Percentiles rank a stretch among this genome's conserved stretches.
Evolutionary conservation across 2,113 vertebrate species (phyloP).

Genomic region (Calyptomena viridis): DNA sequence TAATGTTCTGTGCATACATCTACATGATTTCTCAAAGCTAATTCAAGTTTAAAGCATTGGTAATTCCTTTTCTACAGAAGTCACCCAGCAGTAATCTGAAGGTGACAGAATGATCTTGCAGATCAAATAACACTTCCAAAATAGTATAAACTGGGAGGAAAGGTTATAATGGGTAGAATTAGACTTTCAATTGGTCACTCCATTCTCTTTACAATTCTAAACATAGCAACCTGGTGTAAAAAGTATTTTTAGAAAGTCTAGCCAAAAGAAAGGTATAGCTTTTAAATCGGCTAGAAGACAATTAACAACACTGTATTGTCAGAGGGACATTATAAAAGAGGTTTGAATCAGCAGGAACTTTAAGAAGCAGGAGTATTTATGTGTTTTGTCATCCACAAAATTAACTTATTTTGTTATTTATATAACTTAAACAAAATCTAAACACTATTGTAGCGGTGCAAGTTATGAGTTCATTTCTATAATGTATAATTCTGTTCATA

Average conservation of each 20-base stretch:
- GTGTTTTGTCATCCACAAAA: neutral
- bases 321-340: neutral
- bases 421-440: neutral
- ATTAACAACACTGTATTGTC: neutral
- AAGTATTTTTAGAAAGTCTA: slow-evolving; percentile 45
- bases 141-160: slow-evolving; percentile 62
- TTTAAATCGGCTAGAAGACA: slow-evolving; percentile 20
- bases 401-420: neutral
- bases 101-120: slow-evolving; percentile 74
- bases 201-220: slow-evolving; percentile 33
- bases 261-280: neutral
- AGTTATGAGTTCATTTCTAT: too few species aligned
- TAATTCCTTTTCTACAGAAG: slow-evolving; percentile 75
- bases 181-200: slow-evolving; percentile 54
- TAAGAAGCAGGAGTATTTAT: neutral
- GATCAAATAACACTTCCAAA: slow-evolving; percentile 73
- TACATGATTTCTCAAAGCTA: slow-evolving; percentile 80
- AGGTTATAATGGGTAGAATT: slow-evolving; percentile 60
- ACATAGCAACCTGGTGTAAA: slow-evolving; percentile 9
- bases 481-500: too few species aligned
- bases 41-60: slow-evolving; percentile 83
- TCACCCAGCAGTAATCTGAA: slow-evolving; percentile 76
- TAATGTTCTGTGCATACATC: slow-evolving; percentile 77
- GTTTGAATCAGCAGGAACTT: neutral
- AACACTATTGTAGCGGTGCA: too few species aligned